Evolutionary conservation across 1,140 invertebrate genomes (phyloP), one percentile per base, ranked within the genome.

Genomic region (Drosophila pallidifrons): DNA sequence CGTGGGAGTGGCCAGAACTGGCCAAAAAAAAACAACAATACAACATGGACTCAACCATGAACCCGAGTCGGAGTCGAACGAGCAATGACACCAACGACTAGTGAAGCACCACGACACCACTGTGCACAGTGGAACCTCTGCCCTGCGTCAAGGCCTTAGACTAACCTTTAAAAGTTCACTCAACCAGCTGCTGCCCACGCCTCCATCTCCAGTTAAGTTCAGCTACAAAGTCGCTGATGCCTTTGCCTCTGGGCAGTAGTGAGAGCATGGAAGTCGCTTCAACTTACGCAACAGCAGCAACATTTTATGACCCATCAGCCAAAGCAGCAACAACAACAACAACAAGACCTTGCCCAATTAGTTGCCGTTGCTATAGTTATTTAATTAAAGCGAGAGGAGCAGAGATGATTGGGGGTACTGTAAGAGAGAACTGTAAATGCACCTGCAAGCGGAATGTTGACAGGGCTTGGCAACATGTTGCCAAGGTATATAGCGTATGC

Each of bases 81-180:
- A 57, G 11, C 49, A 68, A 32, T 47, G 16, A 30, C 20, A 51
- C 7, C 16, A 49, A 3, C 8, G 20, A 25, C 3, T 25, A 25
- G 20, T 25, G 20, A 25, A 25, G 20, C 20, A 25, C 32, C 35
- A 28, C 25, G 25, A 28, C 20, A 51, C 20, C 20, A 30, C 35
- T 38, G 35, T 46, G 45, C 5, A 45, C 5, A 46, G 15, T 49
- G 25, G n/a, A 47, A 47, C 13, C 16, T 38, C 46, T 71, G 54
- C 64, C 71, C 71, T 59, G 65, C 32, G 30, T 41, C 49, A 64
- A 60, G 38, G 67, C 51, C 38, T 68, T 4, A 30, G 32, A 35
- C 7, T 65, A 77, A 81, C 80, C 80, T 82, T 80, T 78, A 51
- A 81, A 72, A 82, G 80, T 82, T 82, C 80, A 82, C 45, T 81